These are phyloP conservation scores for Calycopis cecrops DNA, from an alignment of 1,140 invertebrate species.

Conservation along the genomic window DNA sequence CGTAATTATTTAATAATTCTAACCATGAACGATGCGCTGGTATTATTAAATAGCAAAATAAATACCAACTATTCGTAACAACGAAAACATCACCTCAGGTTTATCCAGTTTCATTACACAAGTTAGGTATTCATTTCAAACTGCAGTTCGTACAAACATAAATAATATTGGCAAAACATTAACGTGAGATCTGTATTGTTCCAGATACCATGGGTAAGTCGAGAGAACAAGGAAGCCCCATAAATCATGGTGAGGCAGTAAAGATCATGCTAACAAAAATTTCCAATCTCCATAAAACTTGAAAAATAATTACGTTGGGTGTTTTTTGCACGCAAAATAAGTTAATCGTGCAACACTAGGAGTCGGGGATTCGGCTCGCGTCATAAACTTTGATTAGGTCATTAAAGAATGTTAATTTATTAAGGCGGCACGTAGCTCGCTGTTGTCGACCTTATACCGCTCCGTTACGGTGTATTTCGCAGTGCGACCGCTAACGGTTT, in stretches of 20 bases:
- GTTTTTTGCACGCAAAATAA: conserved; percentile 60
- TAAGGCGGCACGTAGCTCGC: conserved; percentile 52
- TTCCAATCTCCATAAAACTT: conserved; percentile 72
- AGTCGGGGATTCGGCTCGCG: conserved; percentile 70
- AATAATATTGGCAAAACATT: conserved; percentile 14
- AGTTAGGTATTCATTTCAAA: conserved; percentile 1
- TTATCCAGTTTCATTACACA: neutral
- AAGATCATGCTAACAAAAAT: conserved; percentile 64
- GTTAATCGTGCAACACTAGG: conserved; percentile 70
- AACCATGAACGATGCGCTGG: no score
- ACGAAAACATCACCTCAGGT: no score
- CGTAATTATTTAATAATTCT: no score
- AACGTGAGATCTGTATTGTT: conserved; percentile 63
- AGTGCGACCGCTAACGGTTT: conserved; percentile 20
- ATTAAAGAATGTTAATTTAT: conserved; percentile 74
- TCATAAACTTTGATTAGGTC: conserved; percentile 75
- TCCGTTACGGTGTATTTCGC: conserved; percentile 32
- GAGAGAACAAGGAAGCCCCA: conserved; percentile 39
- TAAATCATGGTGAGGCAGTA: conserved; percentile 54
- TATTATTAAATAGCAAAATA: no score
- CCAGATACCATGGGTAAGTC: conserved; percentile 79
- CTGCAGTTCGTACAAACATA: neutral
- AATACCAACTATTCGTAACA: no score
- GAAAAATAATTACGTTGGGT: conserved; percentile 60
- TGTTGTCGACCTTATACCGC: conserved; percentile 46